Conservation (phyloP, 2,888 invertebrate genomes). For the Philaethria dido region DNA sequence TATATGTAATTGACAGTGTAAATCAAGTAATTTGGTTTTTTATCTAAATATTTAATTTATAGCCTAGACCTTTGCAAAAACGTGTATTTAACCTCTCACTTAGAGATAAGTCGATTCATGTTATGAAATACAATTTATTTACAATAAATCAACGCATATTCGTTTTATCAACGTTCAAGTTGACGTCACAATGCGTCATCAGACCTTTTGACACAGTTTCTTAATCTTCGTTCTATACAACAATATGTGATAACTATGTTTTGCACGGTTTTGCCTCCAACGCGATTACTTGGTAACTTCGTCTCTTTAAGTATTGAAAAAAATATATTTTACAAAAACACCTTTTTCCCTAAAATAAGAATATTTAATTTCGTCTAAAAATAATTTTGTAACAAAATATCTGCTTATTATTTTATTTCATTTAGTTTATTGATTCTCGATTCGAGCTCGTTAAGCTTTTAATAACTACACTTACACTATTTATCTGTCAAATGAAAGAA, state of each 20-base stretch:
- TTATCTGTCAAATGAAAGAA: too few species aligned
- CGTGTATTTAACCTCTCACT: constrained; percentile 25
- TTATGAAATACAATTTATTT: constrained; percentile 15
- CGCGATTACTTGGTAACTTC: background rate
- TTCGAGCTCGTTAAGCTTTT: too few species aligned
- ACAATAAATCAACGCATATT: constrained; percentile 12
- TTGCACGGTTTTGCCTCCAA: background rate
- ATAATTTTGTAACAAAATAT: too few species aligned
- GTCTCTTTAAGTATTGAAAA: background rate
- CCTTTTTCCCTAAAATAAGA: too few species aligned
- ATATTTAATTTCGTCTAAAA: too few species aligned
- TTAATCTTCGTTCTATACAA: background rate
- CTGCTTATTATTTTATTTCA: too few species aligned
- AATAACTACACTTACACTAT: too few species aligned
- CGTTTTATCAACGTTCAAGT: constrained; percentile 14
- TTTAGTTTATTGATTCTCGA: too few species aligned
- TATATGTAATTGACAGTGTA: constrained; percentile 3
- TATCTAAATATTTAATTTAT: constrained; percentile 24
- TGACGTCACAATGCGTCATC: constrained; percentile 18
- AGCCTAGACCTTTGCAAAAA: constrained; percentile 7
- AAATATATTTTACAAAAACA: too few species aligned
- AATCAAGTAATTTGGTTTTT: constrained; percentile 17
- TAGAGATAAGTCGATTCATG: constrained; percentile 11
- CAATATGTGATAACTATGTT: constrained; percentile 10
- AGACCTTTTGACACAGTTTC: constrained; percentile 19